Percentiles rank a stretch among this genome's conserved stretches.
Evolutionary conservation across 2,797 vertebrate genomes (phyloP).

Genomic region (Chanos chanos): DNA sequence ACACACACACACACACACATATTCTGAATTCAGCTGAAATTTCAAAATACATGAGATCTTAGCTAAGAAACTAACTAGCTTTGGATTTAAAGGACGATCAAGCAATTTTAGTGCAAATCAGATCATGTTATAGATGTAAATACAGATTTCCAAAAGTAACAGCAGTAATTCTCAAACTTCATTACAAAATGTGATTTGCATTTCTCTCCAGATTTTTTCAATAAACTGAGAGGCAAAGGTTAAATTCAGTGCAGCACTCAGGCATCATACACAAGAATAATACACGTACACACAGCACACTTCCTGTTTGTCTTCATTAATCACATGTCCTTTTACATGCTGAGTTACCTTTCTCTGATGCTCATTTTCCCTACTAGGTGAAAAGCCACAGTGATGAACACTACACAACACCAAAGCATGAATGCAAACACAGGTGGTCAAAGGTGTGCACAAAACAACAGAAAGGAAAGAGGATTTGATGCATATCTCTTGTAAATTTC

Average conservation of each 20-base stretch:
- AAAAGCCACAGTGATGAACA: conserved; percentile 15
- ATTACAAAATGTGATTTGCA: too few species aligned
- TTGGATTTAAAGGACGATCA: too few species aligned
- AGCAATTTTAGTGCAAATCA: too few species aligned
- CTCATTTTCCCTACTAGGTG: background rate
- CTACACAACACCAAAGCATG: conserved; percentile 31
- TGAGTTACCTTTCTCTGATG: background rate
- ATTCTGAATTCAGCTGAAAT: too few species aligned
- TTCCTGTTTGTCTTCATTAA: background rate
- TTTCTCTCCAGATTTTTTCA: too few species aligned
- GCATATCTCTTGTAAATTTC: background rate
- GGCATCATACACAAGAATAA: background rate
- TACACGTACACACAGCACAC: background rate
- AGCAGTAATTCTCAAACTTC: too few species aligned
- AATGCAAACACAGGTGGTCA: conserved; percentile 34
- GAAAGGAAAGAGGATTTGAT: conserved; percentile 27
- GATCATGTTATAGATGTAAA: too few species aligned
- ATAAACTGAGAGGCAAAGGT: too few species aligned
- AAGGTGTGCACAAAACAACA: conserved; percentile 18
- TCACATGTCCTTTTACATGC: conserved; percentile 1
- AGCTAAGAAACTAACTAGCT: too few species aligned
- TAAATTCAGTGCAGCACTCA: background rate
- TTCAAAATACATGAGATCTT: too few species aligned
- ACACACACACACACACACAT: too few species aligned
- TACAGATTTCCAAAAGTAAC: too few species aligned